These are phyloP conservation scores for Apostichopus japonicus DNA, from an alignment of 35 echinoderm and acorn worm genomes.

Conservation along the genomic window DNA sequence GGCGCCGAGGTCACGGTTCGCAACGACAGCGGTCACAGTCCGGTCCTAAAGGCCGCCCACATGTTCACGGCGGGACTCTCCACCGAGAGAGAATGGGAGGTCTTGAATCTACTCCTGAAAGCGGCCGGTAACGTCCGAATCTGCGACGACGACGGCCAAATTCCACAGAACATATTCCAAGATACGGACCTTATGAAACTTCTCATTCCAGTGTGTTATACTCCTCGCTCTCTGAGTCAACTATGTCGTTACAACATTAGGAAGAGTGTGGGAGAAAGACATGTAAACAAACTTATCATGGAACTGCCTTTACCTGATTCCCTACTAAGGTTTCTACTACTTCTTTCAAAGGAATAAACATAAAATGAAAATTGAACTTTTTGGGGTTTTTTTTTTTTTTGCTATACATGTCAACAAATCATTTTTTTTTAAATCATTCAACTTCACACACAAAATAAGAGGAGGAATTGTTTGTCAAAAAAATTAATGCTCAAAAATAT, in stretches of 20 bases:
- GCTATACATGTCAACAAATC: too few relatives aligned
- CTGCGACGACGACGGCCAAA: constrained; percentile 55
- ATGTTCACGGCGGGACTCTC: constrained; percentile 74
- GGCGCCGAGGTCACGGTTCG: constrained; percentile 70
- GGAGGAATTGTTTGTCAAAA: too few relatives aligned
- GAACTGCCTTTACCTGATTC: constrained; percentile 82
- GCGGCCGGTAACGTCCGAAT: constrained; percentile 76
- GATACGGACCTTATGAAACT: constrained; percentile 77
- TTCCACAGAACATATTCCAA: constrained; percentile 58
- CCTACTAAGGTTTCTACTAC: constrained; percentile 70
- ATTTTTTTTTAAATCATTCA: too few relatives aligned
- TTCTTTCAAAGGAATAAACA: constrained; percentile 60
- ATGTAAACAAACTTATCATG: constrained; percentile 53
- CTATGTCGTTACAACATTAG: constrained; percentile 87
- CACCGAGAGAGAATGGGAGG: constrained; percentile 53
- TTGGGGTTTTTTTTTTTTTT: too few relatives aligned
- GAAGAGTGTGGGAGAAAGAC: constrained; percentile 48
- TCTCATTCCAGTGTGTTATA: constrained; percentile 54
- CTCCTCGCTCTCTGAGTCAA: constrained; percentile 63
- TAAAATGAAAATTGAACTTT: too few relatives aligned
- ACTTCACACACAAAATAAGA: too few relatives aligned
- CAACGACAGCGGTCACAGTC: constrained; percentile 58
- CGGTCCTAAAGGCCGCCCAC: constrained; percentile 64
- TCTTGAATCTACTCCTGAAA: constrained; percentile 66
- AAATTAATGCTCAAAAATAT: too few relatives aligned